Conservation (phyloP, 1,140 invertebrate species). For the Macrobrachium rosenbergii region DNA sequence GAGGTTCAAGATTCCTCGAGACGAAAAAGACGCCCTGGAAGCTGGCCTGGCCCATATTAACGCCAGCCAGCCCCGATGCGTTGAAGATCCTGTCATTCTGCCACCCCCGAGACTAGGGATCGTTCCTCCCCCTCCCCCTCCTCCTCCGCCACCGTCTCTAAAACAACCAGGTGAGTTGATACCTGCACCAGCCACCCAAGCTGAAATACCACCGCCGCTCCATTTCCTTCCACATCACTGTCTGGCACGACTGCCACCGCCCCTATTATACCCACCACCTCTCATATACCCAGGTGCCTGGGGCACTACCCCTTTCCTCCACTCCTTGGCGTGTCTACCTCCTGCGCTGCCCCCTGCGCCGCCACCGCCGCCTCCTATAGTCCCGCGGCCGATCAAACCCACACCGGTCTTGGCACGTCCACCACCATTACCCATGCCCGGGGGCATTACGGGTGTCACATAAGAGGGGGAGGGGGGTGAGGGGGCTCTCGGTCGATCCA, state of each 20-base stretch:
- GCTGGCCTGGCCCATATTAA: slow-evolving; percentile 39
- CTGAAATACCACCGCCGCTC: slow-evolving; percentile 4
- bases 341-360: slow-evolving; percentile 36
- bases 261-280: slow-evolving; percentile 40
- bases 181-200: not conserved
- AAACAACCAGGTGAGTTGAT: not conserved
- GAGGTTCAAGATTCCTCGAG: slow-evolving; percentile 50
- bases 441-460: slow-evolving; percentile 36
- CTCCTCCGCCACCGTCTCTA: slow-evolving; percentile 10
- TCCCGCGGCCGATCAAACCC: slow-evolving; percentile 38
- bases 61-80: not conserved
- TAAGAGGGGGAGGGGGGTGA: slow-evolving; percentile 3
- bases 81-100: not conserved
- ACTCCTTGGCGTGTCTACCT: slow-evolving; percentile 37
- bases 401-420: slow-evolving; percentile 39
- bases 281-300: slow-evolving; percentile 38
- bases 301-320: slow-evolving; percentile 36
- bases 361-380: slow-evolving; percentile 29
- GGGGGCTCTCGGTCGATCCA: not conserved
- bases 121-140: not conserved
- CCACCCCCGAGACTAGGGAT: slow-evolving; percentile 5
- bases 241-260: slow-evolving; percentile 39
- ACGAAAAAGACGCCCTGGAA: slow-evolving; percentile 44
- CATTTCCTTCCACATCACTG: slow-evolving; percentile 38
- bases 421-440: slow-evolving; percentile 19